Evolutionary conservation across 2,797 vertebrate genomes (phyloP), one percentile per base, ranked within the genome.

Genomic region (Astyanax mexicanus): DNA sequence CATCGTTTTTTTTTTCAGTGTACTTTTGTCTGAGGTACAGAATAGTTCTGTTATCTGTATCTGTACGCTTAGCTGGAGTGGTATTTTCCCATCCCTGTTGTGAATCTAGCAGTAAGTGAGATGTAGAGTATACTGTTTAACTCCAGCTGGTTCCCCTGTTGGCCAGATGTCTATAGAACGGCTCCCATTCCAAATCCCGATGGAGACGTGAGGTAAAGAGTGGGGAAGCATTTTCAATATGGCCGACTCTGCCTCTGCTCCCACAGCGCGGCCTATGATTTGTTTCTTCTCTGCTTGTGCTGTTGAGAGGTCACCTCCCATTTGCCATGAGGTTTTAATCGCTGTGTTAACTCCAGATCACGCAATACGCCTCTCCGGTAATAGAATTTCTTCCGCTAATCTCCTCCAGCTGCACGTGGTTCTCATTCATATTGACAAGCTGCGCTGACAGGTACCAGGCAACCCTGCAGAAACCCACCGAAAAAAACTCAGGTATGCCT

Each of bases 311-410:
- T 92, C 90, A 92, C 86, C 87, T 89, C 86, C 87, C 86, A 89
- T 88, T 88, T 89, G 81, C 81, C 90, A 91, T 91, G 84, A 86
- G 90, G 89, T 91, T 91, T 91, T 89, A 90, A 92, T 91, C 82
- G 74, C 77, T 82, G 83, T 85, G 87, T 90, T 89, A 91, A 88
- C 94, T 92, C 92, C 91, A 93, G 90, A 92, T 95, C 88, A 93
- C 79, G 83, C 89, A 90, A 94, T 93, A 94, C 92, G 93, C 92
- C 93, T 95, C 93, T 88, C 94, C 92, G 89, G 92, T 94, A 95
- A 94, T 93, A 94, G 93, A 95, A 95, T 95, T 95, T 94, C 90
- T 87, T n/a, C 86, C 54, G 66, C 58, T 96, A 95, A 95, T 96
- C 93, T 95, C 93, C 94, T 93, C 93, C 95, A 96, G 94, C 95